Evolutionary conservation across 1,140 invertebrate genomes (phyloP), one percentile per base, ranked within the genome.

Genomic region (Neodiprion fabricii): DNA sequence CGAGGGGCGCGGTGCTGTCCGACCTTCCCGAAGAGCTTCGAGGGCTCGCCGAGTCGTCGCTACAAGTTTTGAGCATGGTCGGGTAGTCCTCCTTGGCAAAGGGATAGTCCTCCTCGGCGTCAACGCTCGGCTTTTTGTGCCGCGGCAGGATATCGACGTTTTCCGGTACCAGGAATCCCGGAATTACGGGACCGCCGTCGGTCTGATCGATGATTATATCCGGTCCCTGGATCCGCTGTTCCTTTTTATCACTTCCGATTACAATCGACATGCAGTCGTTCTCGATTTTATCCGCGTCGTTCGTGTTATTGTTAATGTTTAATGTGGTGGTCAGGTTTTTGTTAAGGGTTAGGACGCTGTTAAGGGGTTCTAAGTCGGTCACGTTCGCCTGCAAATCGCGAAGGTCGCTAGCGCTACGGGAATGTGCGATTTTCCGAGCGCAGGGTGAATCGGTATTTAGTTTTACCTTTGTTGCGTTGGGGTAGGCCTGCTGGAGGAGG

Each of bases 401-500:
- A 17, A 68, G 71, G 67, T 84, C 83, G 80, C 86, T 87, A 87
- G 85, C 83, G 80, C 83, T 87, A 86, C 82, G 81, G 83, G 82
- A 80, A 65, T 71, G 80, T 82, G 75, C 80, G 73, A 74, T 79
- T 81, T 28, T 80, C 50, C 70, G 75, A 72, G n/a, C 48, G 76
- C 66, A 71, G 68, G 72, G 73, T 72, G 75, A 75, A 65, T 66
- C 73, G 72, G 78, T 72, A 77, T 81, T 48, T 79, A 80, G 71
- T 91, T 79, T 88, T 97, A 98, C 84, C 96, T 92, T 78, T 14
- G 53, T 61, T 61, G 53, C 53, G 96, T 97, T 77, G 94, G 96
- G 76, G 93, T 97, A 91, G 96, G 98, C 88, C 95, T 96, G 86
- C 94, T 91, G 78, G 92, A 98, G 94, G 89, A 99, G 99, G 82